Base-by-base conservation (phyloP, 2,113 vertebrate genomes). In the Psilopogon haemacephalus region DNA sequence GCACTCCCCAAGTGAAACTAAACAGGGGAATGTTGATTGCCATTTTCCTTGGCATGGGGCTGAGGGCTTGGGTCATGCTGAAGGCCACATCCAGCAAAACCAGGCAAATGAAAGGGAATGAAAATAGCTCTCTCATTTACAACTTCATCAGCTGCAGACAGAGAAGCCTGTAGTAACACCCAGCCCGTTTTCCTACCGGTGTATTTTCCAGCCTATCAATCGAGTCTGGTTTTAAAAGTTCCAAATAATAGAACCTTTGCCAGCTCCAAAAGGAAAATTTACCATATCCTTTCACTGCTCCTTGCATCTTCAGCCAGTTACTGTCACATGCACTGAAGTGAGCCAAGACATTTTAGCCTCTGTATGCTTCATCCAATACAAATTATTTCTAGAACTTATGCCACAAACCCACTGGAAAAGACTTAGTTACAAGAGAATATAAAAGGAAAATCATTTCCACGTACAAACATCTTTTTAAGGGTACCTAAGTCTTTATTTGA, bases 251-350 rank as follows among this genome's bases (percentile, higher is more conserved):
- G 65, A 93, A 78, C 35, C 69, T 84, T 38, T 76, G 87, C 86
- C 67, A 95, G 32, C 59, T 90, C 50, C 50, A 40, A 67, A 15
- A 77, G 73, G 69, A 93, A 95, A 95, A 95, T 68, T 70, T 54
- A 95, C 95, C 88, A 95, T 76, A 90, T 91, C 92, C 88, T 86
- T 90, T 88, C 56, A 64, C 60, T 90, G 58, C 38, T 69, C 32
- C 77, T 93, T 88, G 77, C 63, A 92, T 84, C 81, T 82, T 90
- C 70, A 69, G 76, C 84, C 83, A 84, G 54, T 48, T 75, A 78
- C 38, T 81, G 50, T 88, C 80, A 94, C 54, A 78, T 23, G 62
- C 3, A 58, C 19, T 26, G 33, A 95, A 92, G 40, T 5, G 7
- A 78, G 92, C 40, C 84, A 84, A 44, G n/a, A 54, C 48, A 24